Conservation (phyloP, 2,797 vertebrate genomes). For the Harpagifer antarcticus region DNA sequence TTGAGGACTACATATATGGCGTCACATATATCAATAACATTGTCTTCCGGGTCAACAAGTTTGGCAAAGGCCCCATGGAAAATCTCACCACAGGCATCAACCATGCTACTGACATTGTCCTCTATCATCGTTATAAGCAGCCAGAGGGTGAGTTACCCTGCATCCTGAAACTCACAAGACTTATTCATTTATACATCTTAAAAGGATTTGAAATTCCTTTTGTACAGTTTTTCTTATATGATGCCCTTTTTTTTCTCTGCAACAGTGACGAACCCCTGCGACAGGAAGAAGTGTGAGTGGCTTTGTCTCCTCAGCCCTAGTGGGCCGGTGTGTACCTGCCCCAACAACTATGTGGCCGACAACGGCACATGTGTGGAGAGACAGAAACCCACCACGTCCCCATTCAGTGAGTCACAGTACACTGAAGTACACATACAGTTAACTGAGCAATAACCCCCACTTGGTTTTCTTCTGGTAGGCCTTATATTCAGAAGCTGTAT, state of each 20-base stretch:
- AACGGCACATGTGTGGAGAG: conserved; percentile 92
- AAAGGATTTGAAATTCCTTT: too few species aligned
- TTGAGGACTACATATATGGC: conserved; percentile 97
- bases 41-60: conserved; percentile 98
- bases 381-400: conserved; percentile 86
- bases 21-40: conserved; percentile 96
- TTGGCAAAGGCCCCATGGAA: conserved; percentile 90
- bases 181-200: too few species aligned
- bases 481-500: not conserved
- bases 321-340: conserved; percentile 95
- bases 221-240: not conserved
- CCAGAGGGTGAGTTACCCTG: conserved; percentile 88
- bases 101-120: conserved; percentile 94
- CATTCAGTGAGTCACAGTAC: conserved; percentile 84
- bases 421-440: not conserved
- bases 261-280: conserved; percentile 94
- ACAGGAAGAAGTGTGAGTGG: conserved; percentile 98
- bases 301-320: conserved; percentile 96
- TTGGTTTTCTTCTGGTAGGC: not conserved
- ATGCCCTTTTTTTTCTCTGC: conserved; percentile 44
- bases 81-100: conserved; percentile 95
- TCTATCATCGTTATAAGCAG: conserved; percentile 96
- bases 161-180: not conserved
- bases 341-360: conserved; percentile 92
- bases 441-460: not conserved